Evolutionary conservation across 2,797 vertebrate species (phyloP).

Genomic region (Gymnopithys bicolor): DNA sequence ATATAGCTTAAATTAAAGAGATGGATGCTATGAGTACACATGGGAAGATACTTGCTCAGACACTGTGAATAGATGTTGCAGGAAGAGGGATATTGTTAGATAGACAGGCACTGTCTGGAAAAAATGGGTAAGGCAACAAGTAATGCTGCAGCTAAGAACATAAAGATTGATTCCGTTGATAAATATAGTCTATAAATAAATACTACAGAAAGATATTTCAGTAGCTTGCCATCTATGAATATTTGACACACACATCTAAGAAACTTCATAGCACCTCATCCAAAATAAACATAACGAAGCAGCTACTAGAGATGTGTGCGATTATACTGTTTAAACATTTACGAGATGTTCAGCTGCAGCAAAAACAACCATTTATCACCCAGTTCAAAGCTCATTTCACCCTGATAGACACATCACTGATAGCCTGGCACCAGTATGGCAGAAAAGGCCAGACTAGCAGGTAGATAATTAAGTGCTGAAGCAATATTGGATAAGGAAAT

Average conservation of each 20-base stretch:
- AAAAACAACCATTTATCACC: conserved; percentile 36
- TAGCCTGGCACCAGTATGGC: background rate
- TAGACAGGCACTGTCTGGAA: conserved; percentile 5
- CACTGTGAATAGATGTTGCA: conserved; percentile 16
- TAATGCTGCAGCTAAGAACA: background rate
- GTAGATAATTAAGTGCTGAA: conserved; percentile 1
- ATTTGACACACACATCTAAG: conserved; percentile 61
- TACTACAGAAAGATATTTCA: conserved; percentile 54
- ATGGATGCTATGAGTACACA: conserved; percentile 31
- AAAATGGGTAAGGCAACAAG: conserved; percentile 41
- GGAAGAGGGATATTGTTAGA: conserved; percentile 28
- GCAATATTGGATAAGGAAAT: background rate
- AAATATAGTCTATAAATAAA: conserved; percentile 72
- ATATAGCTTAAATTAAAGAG: conserved; percentile 60
- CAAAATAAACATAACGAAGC: conserved; percentile 47
- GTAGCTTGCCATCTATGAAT: conserved; percentile 60
- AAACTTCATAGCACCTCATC: conserved; percentile 43
- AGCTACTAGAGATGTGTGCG: conserved; percentile 20
- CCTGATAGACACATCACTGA: background rate
- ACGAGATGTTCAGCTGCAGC: conserved; percentile 32
- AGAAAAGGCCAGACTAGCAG: background rate
- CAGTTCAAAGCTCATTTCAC: background rate
- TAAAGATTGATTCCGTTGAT: conserved; percentile 49
- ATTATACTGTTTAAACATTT: conserved; percentile 64
- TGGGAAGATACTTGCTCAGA: conserved; percentile 34